Base-by-base conservation (phyloP, 1,140 invertebrate species). In the Pseudomyrmex cubaensis region DNA sequence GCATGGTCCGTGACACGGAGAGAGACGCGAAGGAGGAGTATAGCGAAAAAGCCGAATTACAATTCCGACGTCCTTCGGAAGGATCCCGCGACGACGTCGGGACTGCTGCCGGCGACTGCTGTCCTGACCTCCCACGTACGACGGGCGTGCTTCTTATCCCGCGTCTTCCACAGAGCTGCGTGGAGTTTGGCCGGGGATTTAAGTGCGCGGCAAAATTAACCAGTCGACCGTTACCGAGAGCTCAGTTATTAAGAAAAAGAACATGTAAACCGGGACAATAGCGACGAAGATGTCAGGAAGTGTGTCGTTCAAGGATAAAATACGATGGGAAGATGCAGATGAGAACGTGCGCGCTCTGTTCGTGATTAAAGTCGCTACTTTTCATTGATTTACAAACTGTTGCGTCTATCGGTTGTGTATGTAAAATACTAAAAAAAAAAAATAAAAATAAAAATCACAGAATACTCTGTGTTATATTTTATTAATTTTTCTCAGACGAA, bases 41-140 rank as follows among this genome's bases (percentile, higher is more conserved):
- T 2, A 50, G 10, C 15, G 20, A 78, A 78, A 78, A 78, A 78
- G 64, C 66, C 7, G 15, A 69, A 70, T 78, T 78, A 57, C 17
- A 78, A 69, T 78, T 57, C 44, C 52, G 64, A 25, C 64, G 52
- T 57, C 63, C 75, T 78, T 78, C 75, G 74, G 4, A 69, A 69
- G 17, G n/a, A 69, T 77, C 17, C 64, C 35, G 5, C 35, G 35
- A 52, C 25, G 35, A 35, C 13, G 75, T 57, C 50, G 61, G 35
- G 63, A 56, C 17, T 67, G 50, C 25, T 64, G 61, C 25, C 63
- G 63, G 25, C 62, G 50, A 67, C 15, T 48, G 15, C 46, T 44
- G 61, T 46, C 44, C 69, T 69, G 44, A 78, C 63, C 63, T 70
- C 44, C 64, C 35, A 77, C 63, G 8, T 76, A 44, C 15, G 46